Evolutionary conservation across 2,797 vertebrate genomes (phyloP).

Genomic region (Macroramphosus scolopax): DNA sequence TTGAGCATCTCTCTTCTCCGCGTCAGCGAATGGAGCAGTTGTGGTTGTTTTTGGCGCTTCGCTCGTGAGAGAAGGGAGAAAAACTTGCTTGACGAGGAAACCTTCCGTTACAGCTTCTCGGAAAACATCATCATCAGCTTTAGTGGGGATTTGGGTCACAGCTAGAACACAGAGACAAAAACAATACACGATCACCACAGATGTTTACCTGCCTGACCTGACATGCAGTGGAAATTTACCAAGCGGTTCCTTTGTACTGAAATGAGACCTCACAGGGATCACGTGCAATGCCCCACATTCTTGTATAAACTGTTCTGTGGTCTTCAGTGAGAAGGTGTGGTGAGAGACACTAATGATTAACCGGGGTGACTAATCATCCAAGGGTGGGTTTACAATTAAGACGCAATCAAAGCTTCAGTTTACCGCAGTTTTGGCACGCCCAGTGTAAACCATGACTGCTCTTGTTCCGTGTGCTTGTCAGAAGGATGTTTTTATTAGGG

Average conservation of each 20-base stretch:
- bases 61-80: background rate
- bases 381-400: slow-evolving; percentile 33
- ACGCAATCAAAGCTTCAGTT: slow-evolving; percentile 30
- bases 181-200: slow-evolving; percentile 32
- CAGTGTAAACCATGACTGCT: slow-evolving; percentile 5
- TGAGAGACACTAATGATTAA: slow-evolving; percentile 53
- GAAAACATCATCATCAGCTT: slow-evolving; percentile 47
- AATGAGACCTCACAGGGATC: slow-evolving; percentile 8
- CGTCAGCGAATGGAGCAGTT: background rate
- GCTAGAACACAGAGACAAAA: slow-evolving; percentile 47
- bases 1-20: background rate
- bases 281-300: slow-evolving; percentile 11
- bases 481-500: too few species aligned
- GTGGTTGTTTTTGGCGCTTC: slow-evolving; percentile 12
- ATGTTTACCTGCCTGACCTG: slow-evolving; percentile 42
- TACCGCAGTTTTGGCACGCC: slow-evolving; percentile 28
- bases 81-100: slow-evolving; percentile 41
- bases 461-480: background rate
- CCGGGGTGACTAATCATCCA: slow-evolving; percentile 45
- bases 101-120: slow-evolving; percentile 60
- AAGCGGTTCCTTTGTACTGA: slow-evolving; percentile 7
- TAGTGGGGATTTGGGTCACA: slow-evolving; percentile 19
- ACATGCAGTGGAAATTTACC: slow-evolving; percentile 53
- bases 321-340: slow-evolving; percentile 41
- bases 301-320: slow-evolving; percentile 55